phyloP scores from a whole-genome alignment of 30 jellyfish, hydroid and myxozoan species.

The Hydractinia symbiolongicarpus region DNA sequence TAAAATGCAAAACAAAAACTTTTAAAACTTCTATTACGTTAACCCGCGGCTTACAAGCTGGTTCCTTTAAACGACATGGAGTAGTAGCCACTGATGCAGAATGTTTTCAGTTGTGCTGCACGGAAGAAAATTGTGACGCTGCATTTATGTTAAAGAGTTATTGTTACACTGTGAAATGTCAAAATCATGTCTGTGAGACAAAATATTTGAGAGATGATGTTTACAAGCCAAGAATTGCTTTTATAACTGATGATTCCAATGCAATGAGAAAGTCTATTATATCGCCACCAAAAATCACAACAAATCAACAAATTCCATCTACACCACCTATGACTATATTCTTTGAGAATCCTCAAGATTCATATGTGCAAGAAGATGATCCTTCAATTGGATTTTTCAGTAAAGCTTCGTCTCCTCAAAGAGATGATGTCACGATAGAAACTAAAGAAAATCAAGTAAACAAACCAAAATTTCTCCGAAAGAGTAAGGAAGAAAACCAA shows the following conservation, averaged over 20 bases:
- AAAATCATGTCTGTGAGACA: constrained; percentile 42
- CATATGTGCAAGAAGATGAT: too few species aligned
- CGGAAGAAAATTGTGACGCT: constrained; percentile 46
- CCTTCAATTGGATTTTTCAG: too few species aligned
- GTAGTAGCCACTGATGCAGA: constrained; percentile 33
- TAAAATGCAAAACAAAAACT: not conserved
- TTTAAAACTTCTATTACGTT: constrained; percentile 44
- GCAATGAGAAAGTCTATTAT: not conserved
- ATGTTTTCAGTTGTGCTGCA: constrained; percentile 64
- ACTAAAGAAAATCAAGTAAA: too few species aligned
- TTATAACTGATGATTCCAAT: constrained; percentile 18
- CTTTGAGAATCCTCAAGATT: too few species aligned
- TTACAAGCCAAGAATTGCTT: constrained; percentile 67
- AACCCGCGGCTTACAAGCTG: constrained; percentile 68
- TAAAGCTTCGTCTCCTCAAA: too few species aligned
- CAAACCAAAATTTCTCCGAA: too few species aligned
- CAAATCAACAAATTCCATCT: too few species aligned
- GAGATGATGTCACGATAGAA: too few species aligned
- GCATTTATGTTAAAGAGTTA: constrained; percentile 60
- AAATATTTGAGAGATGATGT: constrained; percentile 30
- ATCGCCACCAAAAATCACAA: not conserved
- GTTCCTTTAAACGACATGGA: constrained; percentile 59
- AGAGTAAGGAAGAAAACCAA: not conserved
- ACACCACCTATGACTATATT: too few species aligned
- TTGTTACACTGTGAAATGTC: constrained; percentile 73